Percentiles rank a stretch among this genome's conserved stretches.
These are phyloP conservation scores for Miniopterus natalensis DNA, from an alignment of 2,113 vertebrate genomes.

Conservation along the genomic window DNA sequence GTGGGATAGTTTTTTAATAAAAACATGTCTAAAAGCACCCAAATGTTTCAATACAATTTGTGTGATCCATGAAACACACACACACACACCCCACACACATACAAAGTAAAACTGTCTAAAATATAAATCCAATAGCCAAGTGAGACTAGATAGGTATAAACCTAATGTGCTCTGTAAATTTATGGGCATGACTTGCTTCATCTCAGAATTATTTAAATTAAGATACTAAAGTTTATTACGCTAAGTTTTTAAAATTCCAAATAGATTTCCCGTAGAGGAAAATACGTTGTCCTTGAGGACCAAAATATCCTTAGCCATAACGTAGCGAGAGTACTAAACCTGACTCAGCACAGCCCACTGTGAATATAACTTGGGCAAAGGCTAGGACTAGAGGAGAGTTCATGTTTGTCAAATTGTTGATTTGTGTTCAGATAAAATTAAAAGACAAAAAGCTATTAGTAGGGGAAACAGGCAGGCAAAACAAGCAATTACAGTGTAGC, in stretches of 20 bases:
- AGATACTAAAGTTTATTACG: not conserved
- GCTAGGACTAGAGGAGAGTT: not conserved
- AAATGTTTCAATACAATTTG: not conserved
- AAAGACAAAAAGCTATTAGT: not conserved
- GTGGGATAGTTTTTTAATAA: not conserved
- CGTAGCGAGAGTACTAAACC: not conserved
- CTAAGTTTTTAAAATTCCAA: not conserved
- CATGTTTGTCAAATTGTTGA: not conserved
- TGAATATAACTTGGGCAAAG: not conserved
- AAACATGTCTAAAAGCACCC: not conserved
- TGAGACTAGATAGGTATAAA: not conserved
- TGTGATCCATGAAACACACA: not conserved
- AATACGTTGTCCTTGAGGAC: not conserved
- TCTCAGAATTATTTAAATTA: slow-evolving; percentile 20
- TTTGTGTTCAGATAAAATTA: not conserved
- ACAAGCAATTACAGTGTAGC: not conserved
- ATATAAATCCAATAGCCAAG: not conserved
- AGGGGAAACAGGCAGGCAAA: not conserved
- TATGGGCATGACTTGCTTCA: not conserved
- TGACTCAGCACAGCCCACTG: not conserved
- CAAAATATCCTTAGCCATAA: not conserved
- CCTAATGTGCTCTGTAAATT: not conserved
- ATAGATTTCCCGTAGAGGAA: not conserved
- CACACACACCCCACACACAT: not conserved
- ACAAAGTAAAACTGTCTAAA: not conserved